Base-by-base conservation (phyloP, 2,888 invertebrate genomes). In the Gerris lacustris region DNA sequence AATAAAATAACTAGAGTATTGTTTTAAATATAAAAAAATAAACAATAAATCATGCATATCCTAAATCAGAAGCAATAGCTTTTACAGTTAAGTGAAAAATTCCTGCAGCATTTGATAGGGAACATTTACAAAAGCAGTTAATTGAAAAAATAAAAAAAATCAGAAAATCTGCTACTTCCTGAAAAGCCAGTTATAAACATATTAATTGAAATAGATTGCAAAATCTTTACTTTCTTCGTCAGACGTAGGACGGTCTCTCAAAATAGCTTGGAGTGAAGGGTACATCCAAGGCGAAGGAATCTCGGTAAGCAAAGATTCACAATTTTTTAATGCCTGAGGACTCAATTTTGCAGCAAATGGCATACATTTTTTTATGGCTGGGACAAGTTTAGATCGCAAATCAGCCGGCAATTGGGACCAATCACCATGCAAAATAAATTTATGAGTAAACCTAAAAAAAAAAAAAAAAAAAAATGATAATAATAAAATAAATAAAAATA, bases 231-330 rank as follows among this genome's bases (percentile, higher is more conserved):
- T 82, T 76, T 82, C 82, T 76, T 81, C 79, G 77, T 82, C 80
- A 73, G 79, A 77, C 75, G 80, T 77, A 71, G 79, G 78, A 76
- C 79, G 79, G 71, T 80, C 80, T 73, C 80, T 79, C 74, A 83
- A 78, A 77, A 83, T 81, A 68, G 78, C 78, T 75, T 78, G 79
- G 74, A 83, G 79, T 67, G 79, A 79, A 67, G 83, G 82, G 74
- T 83, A 80, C 72, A 79, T 80, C 78, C 84, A 85, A 68, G 83
- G 83, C 71, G 84, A 82, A 77, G 85, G 82, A 74, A 86, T 81
- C 70, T 87, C 79, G 45, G 82, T 80, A 77, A 83, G 82, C 66
- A 87, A 82, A 71, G 84, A 82, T 45, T 83, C 83, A 76, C 84
- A 85, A 83, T 85, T 73, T 66, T 72, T 74, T 5, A 72, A 72